phyloP scores from a whole-genome alignment of 2,113 vertebrate genomes.

The Calcarius ornatus region DNA sequence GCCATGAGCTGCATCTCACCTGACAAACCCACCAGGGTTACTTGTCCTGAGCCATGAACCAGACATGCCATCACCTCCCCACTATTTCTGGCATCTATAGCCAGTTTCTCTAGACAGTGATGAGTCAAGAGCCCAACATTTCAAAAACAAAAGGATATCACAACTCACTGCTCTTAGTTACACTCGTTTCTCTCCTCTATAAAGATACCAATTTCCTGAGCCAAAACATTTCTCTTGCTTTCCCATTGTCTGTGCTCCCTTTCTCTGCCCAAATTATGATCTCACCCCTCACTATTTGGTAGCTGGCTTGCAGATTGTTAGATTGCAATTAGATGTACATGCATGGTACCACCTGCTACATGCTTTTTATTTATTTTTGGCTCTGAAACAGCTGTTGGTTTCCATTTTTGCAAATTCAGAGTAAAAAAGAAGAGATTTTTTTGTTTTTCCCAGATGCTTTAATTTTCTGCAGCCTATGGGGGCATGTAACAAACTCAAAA shows the following conservation, averaged over 20 bases:
- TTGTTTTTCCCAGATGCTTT: not conserved
- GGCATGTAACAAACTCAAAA: not conserved
- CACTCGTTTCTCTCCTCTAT: not conserved
- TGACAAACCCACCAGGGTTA: not conserved
- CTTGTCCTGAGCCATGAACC: not conserved
- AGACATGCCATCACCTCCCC: not conserved
- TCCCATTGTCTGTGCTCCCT: not conserved
- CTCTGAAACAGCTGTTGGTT: conserved; percentile 28
- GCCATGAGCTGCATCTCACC: not conserved
- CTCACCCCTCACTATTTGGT: not conserved
- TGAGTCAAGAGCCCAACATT: not conserved
- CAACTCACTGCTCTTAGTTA: not conserved
- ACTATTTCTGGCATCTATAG: not conserved
- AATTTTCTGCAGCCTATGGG: not conserved
- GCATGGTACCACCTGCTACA: conserved; percentile 30
- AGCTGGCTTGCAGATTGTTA: not conserved
- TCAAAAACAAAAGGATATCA: not conserved
- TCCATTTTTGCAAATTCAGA: not conserved
- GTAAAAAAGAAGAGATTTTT: not conserved
- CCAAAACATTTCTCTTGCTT: not conserved
- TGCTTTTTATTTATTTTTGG: not conserved
- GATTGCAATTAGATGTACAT: not conserved
- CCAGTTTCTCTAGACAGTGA: not conserved
- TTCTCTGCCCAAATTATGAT: not conserved
- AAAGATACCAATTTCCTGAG: not conserved